A percentile compares a stretch with the other conserved stretches of the same genome.
Evolutionary conservation across 2,888 invertebrate genomes (phyloP).

Genomic region (Cheilosia pagana): DNA sequence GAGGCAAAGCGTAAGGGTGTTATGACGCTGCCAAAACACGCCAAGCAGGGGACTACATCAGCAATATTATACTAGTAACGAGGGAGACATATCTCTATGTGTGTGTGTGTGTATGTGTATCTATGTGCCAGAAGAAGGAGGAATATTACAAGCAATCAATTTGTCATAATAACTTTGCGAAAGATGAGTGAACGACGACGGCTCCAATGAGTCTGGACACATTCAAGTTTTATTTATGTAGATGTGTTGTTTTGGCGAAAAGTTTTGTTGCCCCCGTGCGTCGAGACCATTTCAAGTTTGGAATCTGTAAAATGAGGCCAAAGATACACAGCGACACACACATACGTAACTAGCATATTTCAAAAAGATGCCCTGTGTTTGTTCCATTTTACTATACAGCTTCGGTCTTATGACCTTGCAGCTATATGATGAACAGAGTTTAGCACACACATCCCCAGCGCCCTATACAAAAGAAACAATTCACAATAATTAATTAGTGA

Average conservation of each 20-base stretch:
- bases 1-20: constrained; percentile 24
- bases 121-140: constrained; percentile 11
- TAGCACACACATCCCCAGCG: neutral
- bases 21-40: constrained; percentile 67
- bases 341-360: neutral
- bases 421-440: neutral
- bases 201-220: constrained; percentile 75
- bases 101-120: too few species aligned
- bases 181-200: constrained; percentile 73
- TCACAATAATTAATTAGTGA: constrained; percentile 54
- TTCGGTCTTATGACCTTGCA: constrained; percentile 50
- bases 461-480: neutral
- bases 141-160: constrained; percentile 78
- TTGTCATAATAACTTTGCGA: constrained; percentile 78
- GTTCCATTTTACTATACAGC: constrained; percentile 28
- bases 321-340: constrained; percentile 17
- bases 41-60: constrained; percentile 41
- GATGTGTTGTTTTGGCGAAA: constrained; percentile 64
- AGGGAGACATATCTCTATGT: too few species aligned
- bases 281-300: neutral
- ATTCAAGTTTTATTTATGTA: constrained; percentile 72
- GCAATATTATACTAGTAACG: constrained; percentile 3
- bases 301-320: constrained; percentile 43
- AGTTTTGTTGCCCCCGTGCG: constrained; percentile 28
- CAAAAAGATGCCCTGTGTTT: constrained; percentile 4